A percentile compares a stretch with the other conserved stretches of the same genome.
Conservation (phyloP, 30 jellyfish, hydroid and myxozoan species). For the Sanderia malayensis region DNA sequence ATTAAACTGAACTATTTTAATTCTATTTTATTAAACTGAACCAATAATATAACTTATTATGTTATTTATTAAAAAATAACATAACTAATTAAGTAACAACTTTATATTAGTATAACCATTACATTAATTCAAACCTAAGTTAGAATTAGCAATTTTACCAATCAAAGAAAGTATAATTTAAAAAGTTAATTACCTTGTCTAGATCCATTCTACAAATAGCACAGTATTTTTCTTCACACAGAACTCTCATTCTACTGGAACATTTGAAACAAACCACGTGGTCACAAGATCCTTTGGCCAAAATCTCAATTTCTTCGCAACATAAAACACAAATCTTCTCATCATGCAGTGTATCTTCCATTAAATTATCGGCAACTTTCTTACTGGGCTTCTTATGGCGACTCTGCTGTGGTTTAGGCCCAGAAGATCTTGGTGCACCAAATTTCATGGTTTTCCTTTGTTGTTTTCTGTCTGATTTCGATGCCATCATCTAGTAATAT, state of each 20-base stretch:
- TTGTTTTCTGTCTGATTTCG: constrained; percentile 13
- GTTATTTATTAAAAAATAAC: no score
- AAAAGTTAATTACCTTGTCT: constrained; percentile 82
- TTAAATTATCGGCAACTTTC: background rate
- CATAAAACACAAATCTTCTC: constrained; percentile 72
- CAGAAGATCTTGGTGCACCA: constrained; percentile 20
- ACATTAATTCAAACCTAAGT: background rate
- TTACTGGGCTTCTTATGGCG: background rate
- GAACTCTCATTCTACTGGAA: constrained; percentile 88
- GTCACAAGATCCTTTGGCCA: constrained; percentile 86
- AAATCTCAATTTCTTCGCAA: constrained; percentile 54
- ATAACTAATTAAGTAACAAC: no score
- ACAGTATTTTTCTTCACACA: constrained; percentile 72
- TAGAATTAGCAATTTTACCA: no score
- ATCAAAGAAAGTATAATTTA: no score
- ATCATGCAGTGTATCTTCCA: constrained; percentile 25
- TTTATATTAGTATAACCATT: background rate
- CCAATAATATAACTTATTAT: no score
- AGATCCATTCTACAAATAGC: constrained; percentile 79
- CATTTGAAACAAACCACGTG: constrained; percentile 88
- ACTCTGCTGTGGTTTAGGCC: background rate
- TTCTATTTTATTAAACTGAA: no score
- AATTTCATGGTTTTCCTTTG: constrained; percentile 42
- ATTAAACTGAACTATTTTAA: no score
- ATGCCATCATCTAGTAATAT: constrained; percentile 31